A percentile compares a stretch with the other conserved stretches of the same genome.
phyloP scores from a whole-genome alignment of 2,113 vertebrate species.

The Oophaga pumilio region DNA sequence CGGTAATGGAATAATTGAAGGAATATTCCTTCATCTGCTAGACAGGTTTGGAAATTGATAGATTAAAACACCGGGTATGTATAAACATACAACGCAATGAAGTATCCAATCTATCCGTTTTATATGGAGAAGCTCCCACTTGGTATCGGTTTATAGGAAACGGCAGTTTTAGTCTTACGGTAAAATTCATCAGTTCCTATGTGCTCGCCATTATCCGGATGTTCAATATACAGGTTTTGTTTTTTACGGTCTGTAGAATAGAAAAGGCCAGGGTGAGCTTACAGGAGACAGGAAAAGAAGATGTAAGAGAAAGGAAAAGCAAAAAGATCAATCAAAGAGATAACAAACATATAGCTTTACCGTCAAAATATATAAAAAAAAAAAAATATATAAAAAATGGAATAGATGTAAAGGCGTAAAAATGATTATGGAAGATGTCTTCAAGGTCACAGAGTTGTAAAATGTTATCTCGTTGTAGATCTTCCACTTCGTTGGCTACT shows the following conservation, averaged over 20 bases:
- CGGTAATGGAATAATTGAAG: constrained; percentile 42
- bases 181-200: not conserved
- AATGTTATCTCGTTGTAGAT: not conserved
- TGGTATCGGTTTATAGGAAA: not conserved
- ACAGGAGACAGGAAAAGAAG: not conserved
- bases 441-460: constrained; percentile 34
- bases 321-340: not conserved
- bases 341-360: not conserved
- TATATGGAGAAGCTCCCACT: not conserved
- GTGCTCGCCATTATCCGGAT: not conserved
- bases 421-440: not conserved
- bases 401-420: not conserved
- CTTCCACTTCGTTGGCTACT: constrained; percentile 10
- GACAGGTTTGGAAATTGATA: constrained; percentile 41
- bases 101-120: constrained; percentile 14
- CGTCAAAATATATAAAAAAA: not conserved
- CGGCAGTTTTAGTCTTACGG: not conserved
- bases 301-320: not conserved
- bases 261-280: not conserved
- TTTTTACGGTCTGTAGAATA: not conserved
- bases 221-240: not conserved
- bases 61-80: constrained; percentile 26
- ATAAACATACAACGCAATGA: not conserved
- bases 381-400: not conserved
- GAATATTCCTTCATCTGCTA: constrained; percentile 35